Evolutionary conservation across 2,113 vertebrate genomes (phyloP).

Genomic region (Hippocampus guttulatus): DNA sequence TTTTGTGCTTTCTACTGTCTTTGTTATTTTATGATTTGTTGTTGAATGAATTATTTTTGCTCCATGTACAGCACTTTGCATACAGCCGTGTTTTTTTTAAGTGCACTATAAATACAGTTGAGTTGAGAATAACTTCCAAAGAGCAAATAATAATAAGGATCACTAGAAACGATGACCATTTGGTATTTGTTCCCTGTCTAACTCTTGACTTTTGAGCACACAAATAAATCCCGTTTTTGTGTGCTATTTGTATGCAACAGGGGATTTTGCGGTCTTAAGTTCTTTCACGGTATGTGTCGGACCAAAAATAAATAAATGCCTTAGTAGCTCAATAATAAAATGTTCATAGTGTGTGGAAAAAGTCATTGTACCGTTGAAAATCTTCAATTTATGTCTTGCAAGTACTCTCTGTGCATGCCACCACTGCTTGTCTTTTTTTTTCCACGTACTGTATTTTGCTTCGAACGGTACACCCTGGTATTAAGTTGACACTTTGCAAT

Average conservation of each 20-base stretch:
- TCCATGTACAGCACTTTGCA: too few relatives aligned
- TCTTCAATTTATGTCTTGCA: neutral
- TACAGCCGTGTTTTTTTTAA: too few relatives aligned
- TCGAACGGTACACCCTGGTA: neutral
- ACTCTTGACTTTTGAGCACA: neutral
- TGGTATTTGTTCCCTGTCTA: neutral
- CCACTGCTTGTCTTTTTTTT: neutral
- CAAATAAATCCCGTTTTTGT: neutral
- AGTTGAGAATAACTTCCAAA: too few relatives aligned
- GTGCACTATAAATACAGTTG: too few relatives aligned
- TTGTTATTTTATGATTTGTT: too few relatives aligned
- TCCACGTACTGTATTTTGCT: neutral
- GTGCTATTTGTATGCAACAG: too few relatives aligned
- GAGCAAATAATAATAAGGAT: neutral
- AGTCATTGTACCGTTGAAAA: neutral
- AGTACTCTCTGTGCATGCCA: neutral
- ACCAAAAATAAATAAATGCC: too few relatives aligned
- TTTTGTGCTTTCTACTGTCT: too few relatives aligned
- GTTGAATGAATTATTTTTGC: too few relatives aligned
- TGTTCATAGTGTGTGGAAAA: neutral
- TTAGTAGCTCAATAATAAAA: too few relatives aligned
- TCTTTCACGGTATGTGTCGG: too few relatives aligned
- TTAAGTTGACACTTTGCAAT: neutral
- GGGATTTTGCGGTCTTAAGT: neutral
- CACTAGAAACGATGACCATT: neutral